Percentiles rank a stretch among this genome's conserved stretches.
phyloP scores from a whole-genome alignment of 2,888 invertebrate species.

The Agrilus cyanescens region DNA sequence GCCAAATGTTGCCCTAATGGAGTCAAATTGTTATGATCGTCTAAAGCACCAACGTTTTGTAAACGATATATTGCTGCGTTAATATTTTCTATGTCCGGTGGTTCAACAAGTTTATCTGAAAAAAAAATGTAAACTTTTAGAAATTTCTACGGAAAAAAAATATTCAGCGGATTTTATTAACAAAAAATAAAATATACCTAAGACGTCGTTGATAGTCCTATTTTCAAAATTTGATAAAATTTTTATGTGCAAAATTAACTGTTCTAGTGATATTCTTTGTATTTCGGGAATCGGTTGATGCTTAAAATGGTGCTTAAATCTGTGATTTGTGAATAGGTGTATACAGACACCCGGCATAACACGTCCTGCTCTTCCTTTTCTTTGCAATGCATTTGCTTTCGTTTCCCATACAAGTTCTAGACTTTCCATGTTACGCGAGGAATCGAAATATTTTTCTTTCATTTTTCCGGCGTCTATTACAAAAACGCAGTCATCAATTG shows the following conservation, averaged over 20 bases:
- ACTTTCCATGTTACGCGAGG: constrained; percentile 78
- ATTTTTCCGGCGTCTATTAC: constrained; percentile 88
- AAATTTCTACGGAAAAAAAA: neutral
- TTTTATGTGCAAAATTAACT: constrained; percentile 63
- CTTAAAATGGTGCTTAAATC: constrained; percentile 52
- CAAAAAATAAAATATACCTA: constrained; percentile 19
- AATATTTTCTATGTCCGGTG: constrained; percentile 56
- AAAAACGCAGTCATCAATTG: constrained; percentile 91
- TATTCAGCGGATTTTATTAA: neutral
- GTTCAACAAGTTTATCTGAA: constrained; percentile 58
- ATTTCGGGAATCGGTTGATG: constrained; percentile 81
- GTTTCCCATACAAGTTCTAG: constrained; percentile 85
- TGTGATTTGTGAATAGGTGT: constrained; percentile 71
- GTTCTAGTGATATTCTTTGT: constrained; percentile 78
- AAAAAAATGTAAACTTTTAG: constrained; percentile 4
- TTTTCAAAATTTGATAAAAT: constrained; percentile 43
- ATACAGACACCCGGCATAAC: constrained; percentile 80
- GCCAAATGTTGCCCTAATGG: constrained; percentile 80
- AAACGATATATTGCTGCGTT: constrained; percentile 56
- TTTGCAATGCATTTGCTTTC: constrained; percentile 77
- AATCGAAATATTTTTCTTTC: constrained; percentile 77
- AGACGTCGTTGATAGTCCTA: constrained; percentile 25
- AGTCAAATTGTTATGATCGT: constrained; percentile 61
- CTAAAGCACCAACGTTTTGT: constrained; percentile 70
- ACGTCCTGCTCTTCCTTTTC: constrained; percentile 83